Conservation (phyloP, 2,888 invertebrate species). For the Alloscopus bannaensis region DNA sequence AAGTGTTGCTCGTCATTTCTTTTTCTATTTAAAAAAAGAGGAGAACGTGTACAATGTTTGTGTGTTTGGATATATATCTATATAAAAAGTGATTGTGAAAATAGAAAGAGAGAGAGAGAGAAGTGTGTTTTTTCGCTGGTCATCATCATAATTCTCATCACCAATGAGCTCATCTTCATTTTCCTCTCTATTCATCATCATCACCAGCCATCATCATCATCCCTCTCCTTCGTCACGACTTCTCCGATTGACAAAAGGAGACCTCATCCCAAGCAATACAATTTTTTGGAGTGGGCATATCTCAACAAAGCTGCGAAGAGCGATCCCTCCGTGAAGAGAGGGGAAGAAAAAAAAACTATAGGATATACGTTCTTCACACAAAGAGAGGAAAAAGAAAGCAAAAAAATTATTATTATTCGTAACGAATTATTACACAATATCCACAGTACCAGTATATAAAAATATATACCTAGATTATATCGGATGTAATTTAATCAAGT, state of each 20-base stretch:
- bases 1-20: too few relatives aligned
- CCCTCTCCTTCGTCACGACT: constrained; percentile 28
- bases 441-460: constrained; percentile 20
- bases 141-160: too few relatives aligned
- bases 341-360: neutral
- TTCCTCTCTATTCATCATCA: constrained; percentile 24
- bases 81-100: too few relatives aligned
- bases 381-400: neutral
- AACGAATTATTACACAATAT: constrained; percentile 38
- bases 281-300: constrained; percentile 40
- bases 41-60: too few relatives aligned
- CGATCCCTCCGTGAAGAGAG: neutral
- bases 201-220: constrained; percentile 13
- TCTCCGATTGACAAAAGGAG: constrained; percentile 22
- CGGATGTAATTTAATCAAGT: constrained; percentile 7
- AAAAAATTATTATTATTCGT: neutral
- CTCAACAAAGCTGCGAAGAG: too few relatives aligned
- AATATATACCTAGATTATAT: constrained; percentile 1
- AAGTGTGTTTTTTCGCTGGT: too few relatives aligned
- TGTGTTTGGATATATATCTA: too few relatives aligned
- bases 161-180: constrained; percentile 26
- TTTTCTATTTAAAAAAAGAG: too few relatives aligned
- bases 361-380: neutral
- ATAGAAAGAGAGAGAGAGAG: too few relatives aligned
- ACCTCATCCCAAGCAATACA: constrained; percentile 33